Evolutionary conservation across 2,113 vertebrate species (phyloP).

Genomic region (Aegotheles bennettii): DNA sequence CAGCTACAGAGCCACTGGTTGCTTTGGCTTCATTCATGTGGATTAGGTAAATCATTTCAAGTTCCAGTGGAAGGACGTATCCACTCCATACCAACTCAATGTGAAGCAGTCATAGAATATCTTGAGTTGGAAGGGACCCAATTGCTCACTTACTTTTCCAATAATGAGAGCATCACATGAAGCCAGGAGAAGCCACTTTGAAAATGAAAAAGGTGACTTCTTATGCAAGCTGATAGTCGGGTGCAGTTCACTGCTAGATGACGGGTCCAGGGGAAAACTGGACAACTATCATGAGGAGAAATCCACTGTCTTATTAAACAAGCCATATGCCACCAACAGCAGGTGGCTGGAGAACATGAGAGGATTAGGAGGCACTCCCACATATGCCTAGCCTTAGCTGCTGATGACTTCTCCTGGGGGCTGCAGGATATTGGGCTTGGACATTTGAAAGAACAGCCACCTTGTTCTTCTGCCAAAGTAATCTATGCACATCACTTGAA

Average conservation of each 20-base stretch:
- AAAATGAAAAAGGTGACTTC: neutral
- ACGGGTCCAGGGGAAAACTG: neutral
- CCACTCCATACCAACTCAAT: neutral
- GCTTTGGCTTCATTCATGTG: neutral
- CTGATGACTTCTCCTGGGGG: neutral
- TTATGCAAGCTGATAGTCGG: neutral
- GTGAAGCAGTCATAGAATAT: neutral
- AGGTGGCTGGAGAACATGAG: neutral
- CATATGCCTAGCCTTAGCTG: neutral
- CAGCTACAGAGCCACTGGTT: neutral
- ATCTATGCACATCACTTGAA: neutral
- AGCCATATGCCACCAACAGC: neutral
- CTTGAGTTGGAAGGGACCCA: neutral
- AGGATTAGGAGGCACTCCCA: neutral
- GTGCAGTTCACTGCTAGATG: neutral
- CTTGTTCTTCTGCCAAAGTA: neutral
- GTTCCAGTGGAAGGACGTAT: neutral
- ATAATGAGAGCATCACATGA: neutral
- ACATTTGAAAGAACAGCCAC: neutral
- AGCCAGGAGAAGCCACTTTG: neutral
- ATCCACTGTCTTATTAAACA: neutral
- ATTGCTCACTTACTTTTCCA: neutral
- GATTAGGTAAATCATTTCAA: neutral
- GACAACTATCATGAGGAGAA: neutral
- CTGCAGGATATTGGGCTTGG: neutral